Evolutionary conservation across 2,113 vertebrate genomes (phyloP).

Genomic region (Dolichotis patagonum): DNA sequence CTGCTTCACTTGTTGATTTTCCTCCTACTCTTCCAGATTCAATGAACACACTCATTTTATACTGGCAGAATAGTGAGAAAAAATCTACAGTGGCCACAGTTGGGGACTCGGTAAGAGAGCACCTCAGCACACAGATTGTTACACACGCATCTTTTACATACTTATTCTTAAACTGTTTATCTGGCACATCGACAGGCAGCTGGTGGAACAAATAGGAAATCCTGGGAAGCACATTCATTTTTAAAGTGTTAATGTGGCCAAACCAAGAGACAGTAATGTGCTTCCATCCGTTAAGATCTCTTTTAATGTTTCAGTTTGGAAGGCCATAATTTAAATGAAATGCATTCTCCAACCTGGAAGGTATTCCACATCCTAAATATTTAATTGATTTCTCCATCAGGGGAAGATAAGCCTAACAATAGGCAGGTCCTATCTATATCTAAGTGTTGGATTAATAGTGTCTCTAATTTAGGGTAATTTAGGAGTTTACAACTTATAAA

Average conservation of each 20-base stretch:
- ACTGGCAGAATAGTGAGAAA: neutral
- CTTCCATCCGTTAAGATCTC: slow-evolving; percentile 75
- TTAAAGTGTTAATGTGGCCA: slow-evolving; percentile 70
- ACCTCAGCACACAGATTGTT: slow-evolving; percentile 58
- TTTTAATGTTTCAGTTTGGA: slow-evolving; percentile 75
- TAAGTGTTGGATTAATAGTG: slow-evolving; percentile 73
- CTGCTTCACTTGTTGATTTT: neutral
- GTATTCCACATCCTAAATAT: slow-evolving; percentile 80
- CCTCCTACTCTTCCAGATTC: neutral
- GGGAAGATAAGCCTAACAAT: slow-evolving; percentile 74
- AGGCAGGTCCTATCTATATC: slow-evolving; percentile 72
- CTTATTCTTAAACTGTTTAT: slow-evolving; percentile 80
- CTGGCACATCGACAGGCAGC: slow-evolving; percentile 75
- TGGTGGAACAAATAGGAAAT: slow-evolving; percentile 80
- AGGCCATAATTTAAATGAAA: slow-evolving; percentile 81
- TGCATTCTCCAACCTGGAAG: slow-evolving; percentile 75
- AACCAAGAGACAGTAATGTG: slow-evolving; percentile 70
- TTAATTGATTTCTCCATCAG: slow-evolving; percentile 78
- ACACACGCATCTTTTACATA: slow-evolving; percentile 75
- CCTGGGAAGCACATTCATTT: slow-evolving; percentile 74
- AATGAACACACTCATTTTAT: neutral
- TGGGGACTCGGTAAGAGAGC: slow-evolving; percentile 8
- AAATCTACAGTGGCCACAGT: neutral
- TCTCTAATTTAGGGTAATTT: slow-evolving; percentile 82
- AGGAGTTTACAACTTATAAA: slow-evolving; percentile 84